Evolutionary conservation across 2,113 vertebrate genomes (phyloP).

Genomic region (Tachysurus fulvidraco): DNA sequence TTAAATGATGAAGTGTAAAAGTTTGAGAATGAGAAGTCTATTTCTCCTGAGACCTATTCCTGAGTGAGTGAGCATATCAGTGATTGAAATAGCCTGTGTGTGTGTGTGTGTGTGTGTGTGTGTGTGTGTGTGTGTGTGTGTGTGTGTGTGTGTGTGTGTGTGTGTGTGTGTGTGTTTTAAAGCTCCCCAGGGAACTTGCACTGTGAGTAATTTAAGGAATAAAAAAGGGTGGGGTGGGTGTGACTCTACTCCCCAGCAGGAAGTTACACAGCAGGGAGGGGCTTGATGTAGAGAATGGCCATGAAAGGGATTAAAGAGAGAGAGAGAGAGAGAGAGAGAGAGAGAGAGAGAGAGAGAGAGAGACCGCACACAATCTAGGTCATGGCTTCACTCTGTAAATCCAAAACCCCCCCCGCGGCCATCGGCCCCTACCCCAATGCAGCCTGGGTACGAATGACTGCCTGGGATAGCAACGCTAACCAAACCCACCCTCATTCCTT

Average conservation of each 20-base stretch:
- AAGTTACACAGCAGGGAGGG: slow-evolving; percentile 64
- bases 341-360: slow-evolving; percentile 20
- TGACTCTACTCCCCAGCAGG: slow-evolving; percentile 70
- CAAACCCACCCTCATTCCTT: slow-evolving; percentile 26
- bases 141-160: slow-evolving; percentile 50
- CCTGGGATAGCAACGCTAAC: slow-evolving; percentile 45
- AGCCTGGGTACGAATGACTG: slow-evolving; percentile 45
- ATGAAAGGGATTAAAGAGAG: slow-evolving; percentile 57
- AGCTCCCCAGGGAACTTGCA: slow-evolving; percentile 45
- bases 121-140: slow-evolving; percentile 30
- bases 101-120: slow-evolving; percentile 33
- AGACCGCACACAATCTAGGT: slow-evolving; percentile 69
- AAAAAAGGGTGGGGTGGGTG: slow-evolving; percentile 74
- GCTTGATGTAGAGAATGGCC: slow-evolving; percentile 37
- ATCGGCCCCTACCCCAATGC: slow-evolving; percentile 43
- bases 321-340: slow-evolving; percentile 19
- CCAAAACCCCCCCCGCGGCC: slow-evolving; percentile 42
- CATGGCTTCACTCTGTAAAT: slow-evolving; percentile 62
- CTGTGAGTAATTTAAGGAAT: slow-evolving; percentile 64
- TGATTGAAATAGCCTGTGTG: slow-evolving; percentile 45
- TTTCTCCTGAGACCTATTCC: slow-evolving; percentile 24
- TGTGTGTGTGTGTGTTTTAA: slow-evolving; percentile 33
- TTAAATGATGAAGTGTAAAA: background rate
- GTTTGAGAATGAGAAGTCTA: slow-evolving; percentile 11
- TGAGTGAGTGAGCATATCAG: slow-evolving; percentile 27